Evolutionary conservation across 2,113 vertebrate genomes (phyloP), one percentile per base, ranked within the genome.

Genomic region (Acrocephalus arundinaceus): DNA sequence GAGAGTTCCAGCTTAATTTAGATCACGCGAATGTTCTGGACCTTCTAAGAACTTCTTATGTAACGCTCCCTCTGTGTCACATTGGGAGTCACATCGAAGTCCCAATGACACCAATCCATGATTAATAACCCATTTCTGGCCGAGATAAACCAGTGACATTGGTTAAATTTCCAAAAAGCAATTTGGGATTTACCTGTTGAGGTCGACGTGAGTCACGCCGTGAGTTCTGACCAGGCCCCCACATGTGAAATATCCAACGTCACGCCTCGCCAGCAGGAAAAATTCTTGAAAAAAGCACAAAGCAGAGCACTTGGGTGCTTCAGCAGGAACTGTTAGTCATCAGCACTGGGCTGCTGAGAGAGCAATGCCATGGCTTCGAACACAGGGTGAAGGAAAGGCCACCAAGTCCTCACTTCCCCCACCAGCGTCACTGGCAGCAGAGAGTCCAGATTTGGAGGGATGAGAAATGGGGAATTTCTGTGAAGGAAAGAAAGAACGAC

Each of bases 321-420:
- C 39, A 37, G 6, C 74, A 76, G 96, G 83, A 97, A 92, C 88
- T 93, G 81, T 97, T 96, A 97, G 92, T 96, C 95, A 97, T 62
- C 87, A 12, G 46, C 3, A 3, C 35, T 7, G 49, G 48, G 66
- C 30, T 43, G 82, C 57, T 33, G 52, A 78, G 73, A 62, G 78
- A 11, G 37, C 55, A 79, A 10, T 1, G 59, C 13, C 30, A 25
- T 8, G 0, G 4, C 49, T 49, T 15, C 73, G 11, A 19, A 27
- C 19, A 3, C 9, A 6, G 25, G 33, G 67, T 61, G 72, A 95
- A 71, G 13, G 12, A 58, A 88, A 85, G 48, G 67, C 33, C 79
- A 71, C 25, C n/a, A 16, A 31, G 55, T 1, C 51, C n/a, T 16
- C 4, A 24, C 55, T 93, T 94, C 74, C 77, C 45, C 84, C 43